Conservation (phyloP, 2,113 vertebrate species). For the Butastur rufipennis region DNA sequence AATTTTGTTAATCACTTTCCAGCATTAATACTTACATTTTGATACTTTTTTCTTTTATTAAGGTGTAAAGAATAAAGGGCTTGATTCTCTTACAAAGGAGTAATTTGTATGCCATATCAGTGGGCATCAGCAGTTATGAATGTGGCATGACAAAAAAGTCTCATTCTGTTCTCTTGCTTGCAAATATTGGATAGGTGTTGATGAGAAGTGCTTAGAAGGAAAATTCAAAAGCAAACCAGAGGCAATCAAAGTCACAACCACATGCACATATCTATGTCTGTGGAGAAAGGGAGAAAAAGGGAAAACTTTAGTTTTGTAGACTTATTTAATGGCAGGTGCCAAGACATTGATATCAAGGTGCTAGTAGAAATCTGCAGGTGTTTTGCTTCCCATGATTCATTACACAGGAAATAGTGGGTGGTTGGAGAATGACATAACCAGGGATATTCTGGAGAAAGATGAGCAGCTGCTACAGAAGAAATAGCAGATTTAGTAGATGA, state of each 20-base stretch:
- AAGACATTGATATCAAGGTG: background rate
- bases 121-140: background rate
- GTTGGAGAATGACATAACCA: background rate
- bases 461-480: background rate
- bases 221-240: background rate
- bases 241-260: background rate
- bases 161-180: background rate
- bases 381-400: background rate
- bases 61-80: background rate
- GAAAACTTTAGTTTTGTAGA: background rate
- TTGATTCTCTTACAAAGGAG: background rate
- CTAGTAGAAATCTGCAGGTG: background rate
- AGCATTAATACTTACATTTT: background rate
- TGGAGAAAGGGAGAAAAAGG: background rate
- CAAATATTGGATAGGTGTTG: background rate
- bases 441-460: background rate
- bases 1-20: background rate
- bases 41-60: background rate
- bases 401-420: background rate
- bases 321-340: background rate
- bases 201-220: background rate
- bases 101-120: background rate
- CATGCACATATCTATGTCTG: fast-evolving
- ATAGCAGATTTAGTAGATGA: background rate
- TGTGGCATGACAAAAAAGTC: background rate